phyloP scores from a whole-genome alignment of 2,888 invertebrate species.

The Podabrus alpinus region DNA sequence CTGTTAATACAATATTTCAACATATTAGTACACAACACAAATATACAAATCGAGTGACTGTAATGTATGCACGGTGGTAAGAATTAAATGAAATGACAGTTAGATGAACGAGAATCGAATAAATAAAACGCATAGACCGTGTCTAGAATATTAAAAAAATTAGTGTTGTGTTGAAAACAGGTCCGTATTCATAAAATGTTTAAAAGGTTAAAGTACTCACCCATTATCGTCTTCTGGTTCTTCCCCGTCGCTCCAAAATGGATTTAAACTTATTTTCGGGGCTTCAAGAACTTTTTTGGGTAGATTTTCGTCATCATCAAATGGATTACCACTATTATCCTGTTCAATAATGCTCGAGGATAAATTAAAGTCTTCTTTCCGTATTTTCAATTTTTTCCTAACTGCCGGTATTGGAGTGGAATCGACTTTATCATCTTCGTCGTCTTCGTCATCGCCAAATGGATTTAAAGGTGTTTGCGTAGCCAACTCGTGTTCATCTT shows the following conservation, averaged over 20 bases:
- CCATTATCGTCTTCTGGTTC: conserved; percentile 59
- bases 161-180: conserved; percentile 4
- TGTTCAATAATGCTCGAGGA: neutral
- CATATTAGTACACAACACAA: conserved; percentile 37
- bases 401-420: conserved; percentile 47
- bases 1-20: conserved; percentile 51
- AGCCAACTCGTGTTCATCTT: conserved; percentile 57
- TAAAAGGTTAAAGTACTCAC: neutral
- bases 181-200: neutral
- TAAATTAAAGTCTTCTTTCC: neutral
- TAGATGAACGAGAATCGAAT: conserved; percentile 8
- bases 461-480: conserved; percentile 40
- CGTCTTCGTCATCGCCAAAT: conserved; percentile 63
- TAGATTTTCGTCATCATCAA: conserved; percentile 40
- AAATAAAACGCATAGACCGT: neutral
- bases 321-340: conserved; percentile 37
- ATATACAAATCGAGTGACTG: neutral
- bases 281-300: conserved; percentile 36
- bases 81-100: conserved; percentile 22
- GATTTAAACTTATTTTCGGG: conserved; percentile 64
- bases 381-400: conserved; percentile 15
- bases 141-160: neutral
- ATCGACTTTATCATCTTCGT: conserved; percentile 47
- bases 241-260: conserved; percentile 75
- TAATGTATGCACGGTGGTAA: neutral